phyloP scores from a whole-genome alignment of 2,113 vertebrate genomes.

The Burhinus bistriatus region DNA sequence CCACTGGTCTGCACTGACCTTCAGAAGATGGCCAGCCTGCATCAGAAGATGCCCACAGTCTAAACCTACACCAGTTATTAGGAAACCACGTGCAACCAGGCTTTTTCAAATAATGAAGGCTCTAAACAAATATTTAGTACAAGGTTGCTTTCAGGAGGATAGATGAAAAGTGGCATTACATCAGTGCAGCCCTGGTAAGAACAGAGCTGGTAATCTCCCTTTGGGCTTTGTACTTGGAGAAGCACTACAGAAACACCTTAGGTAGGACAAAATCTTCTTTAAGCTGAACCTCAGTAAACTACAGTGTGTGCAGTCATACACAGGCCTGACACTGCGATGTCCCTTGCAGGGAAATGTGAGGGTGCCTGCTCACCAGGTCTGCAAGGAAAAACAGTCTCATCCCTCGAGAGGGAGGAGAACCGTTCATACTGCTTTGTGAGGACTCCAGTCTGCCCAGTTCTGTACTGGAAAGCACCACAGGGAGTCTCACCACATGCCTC shows the following conservation, averaged over 20 bases:
- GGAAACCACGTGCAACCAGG: neutral
- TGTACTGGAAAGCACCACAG: neutral
- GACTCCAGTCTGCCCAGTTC: neutral
- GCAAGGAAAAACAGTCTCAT: neutral
- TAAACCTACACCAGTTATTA: neutral
- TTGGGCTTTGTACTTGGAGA: neutral
- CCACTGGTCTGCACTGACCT: neutral
- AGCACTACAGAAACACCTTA: neutral
- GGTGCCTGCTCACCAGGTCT: neutral
- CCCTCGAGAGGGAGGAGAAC: neutral
- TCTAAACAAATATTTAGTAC: neutral
- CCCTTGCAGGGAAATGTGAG: rapidly evolving
- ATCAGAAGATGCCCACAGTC: neutral
- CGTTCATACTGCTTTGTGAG: rapidly evolving
- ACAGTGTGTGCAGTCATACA: rapidly evolving
- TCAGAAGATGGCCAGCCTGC: neutral
- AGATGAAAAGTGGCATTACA: neutral
- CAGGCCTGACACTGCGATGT: neutral
- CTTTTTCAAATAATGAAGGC: neutral
- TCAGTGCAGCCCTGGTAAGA: neutral
- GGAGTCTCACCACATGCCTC: neutral
- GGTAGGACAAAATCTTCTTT: neutral
- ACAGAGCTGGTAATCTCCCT: neutral
- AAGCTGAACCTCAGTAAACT: neutral
- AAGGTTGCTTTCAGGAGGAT: neutral